Percentiles rank a stretch among this genome's conserved stretches.
phyloP scores from a whole-genome alignment of 2,797 vertebrate genomes.

The Vultur gryphus region DNA sequence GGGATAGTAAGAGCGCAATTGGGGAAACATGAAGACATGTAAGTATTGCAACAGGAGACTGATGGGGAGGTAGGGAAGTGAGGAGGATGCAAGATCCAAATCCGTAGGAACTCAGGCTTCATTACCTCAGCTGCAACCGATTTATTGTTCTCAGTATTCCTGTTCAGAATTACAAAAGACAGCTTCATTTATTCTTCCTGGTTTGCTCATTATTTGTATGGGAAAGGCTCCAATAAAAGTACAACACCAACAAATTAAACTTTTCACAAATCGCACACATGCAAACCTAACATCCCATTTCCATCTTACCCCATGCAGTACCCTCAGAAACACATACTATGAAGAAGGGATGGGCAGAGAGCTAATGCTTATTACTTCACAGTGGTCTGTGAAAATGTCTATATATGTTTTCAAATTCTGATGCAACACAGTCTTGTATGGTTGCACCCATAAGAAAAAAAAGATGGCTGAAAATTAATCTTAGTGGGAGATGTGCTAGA shows the following conservation, averaged over 20 bases:
- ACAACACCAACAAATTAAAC: not conserved
- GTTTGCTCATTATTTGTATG: not conserved
- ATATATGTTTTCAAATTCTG: not conserved
- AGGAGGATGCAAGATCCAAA: not conserved
- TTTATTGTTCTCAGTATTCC: not conserved
- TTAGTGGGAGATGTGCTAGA: not conserved
- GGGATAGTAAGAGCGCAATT: accelerated
- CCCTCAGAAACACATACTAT: not conserved
- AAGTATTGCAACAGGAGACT: not conserved
- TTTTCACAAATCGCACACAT: not conserved
- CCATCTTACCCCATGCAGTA: not conserved
- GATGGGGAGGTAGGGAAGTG: not conserved
- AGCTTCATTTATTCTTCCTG: not conserved
- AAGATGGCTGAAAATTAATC: not conserved
- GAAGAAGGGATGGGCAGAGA: not conserved
- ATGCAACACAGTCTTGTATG: not conserved
- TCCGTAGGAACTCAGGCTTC: not conserved
- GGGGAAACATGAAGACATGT: not conserved
- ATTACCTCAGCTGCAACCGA: not conserved
- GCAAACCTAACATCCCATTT: not conserved
- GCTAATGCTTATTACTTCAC: not conserved
- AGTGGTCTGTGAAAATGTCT: not conserved
- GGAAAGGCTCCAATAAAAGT: not conserved
- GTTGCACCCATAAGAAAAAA: not conserved
- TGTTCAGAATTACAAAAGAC: not conserved